Base-by-base conservation (phyloP, 2,797 vertebrate genomes). In the Arnoldichthys spilopterus region DNA sequence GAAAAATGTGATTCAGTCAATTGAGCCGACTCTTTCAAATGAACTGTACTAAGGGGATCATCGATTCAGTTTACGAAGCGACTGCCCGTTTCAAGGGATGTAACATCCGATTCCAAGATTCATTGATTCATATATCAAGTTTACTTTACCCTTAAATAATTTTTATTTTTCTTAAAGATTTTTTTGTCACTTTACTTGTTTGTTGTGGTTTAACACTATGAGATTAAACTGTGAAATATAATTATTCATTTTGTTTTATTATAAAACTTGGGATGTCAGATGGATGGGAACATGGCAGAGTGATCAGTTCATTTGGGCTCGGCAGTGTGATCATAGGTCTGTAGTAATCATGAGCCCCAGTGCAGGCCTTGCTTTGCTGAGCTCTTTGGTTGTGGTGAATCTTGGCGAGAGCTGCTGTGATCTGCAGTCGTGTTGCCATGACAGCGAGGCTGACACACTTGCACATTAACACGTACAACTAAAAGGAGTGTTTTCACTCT, bases 391-490 rank as follows among this genome's bases (percentile, higher is more conserved):
- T 2, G 30, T 62, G 32, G 24, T 28, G 45, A 47, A 37, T 67
- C 2, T 62, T 62, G 30, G 47, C 20, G 22, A 22, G 24, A 43
- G 34, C 54, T 47, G 66, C 43, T 6, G 47, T 72, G 61, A 54
- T 15, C 22, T 32, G 61, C 64, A 43, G 37, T 63, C 74, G 53
- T 43, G 84, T 83, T 83, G 77, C 82, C 82, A 85, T 85, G 81
- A 76, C 59, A 79, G 74, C 83, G 37, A 61, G 54, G 76, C 72
- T 76, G 51, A 73, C 68, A 61, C 61, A 30, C 72, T 75, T 76
- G 54, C 43, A 80, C 69, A 34, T 12, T 54, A 22, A 58, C 16
- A 37, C 34, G 34, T 37, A 37, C 34, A 37, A 3, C 34, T 37
- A 37, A 37, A 37, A 37, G 34, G 34, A 37, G 61, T 56, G 15